Evolutionary conservation across 2,797 vertebrate genomes (phyloP).

Genomic region (Alcedo atthis): DNA sequence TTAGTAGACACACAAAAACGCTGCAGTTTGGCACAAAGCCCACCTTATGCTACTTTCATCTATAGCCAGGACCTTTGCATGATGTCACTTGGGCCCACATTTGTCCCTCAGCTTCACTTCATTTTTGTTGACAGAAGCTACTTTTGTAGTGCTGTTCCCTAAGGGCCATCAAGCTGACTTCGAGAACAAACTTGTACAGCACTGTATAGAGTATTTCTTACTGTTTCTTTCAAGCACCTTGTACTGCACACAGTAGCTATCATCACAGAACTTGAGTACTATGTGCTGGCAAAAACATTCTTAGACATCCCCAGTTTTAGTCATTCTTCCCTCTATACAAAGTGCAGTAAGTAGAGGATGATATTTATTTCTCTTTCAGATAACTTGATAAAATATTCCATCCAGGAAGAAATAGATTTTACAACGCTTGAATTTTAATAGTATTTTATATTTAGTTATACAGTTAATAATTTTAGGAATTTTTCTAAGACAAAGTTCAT

Average conservation of each 20-base stretch:
- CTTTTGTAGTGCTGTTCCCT: neutral
- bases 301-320: too few relatives aligned
- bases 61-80: neutral
- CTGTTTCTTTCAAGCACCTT: too few relatives aligned
- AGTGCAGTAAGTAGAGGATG: too few relatives aligned
- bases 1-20: neutral
- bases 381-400: too few relatives aligned
- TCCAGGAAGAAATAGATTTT: too few relatives aligned
- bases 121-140: neutral
- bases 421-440: too few relatives aligned
- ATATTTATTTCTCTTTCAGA: too few relatives aligned
- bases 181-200: neutral
- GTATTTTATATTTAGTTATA: neutral
- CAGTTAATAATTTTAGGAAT: neutral
- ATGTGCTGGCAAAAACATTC: too few relatives aligned
- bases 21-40: neutral
- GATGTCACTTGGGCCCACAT: neutral
- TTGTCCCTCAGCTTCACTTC: neutral
- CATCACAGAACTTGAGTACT: too few relatives aligned
- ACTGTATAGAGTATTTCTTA: too few relatives aligned
- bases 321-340: too few relatives aligned
- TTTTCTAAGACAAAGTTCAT: neutral
- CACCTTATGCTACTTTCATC: neutral
- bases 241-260: too few relatives aligned
- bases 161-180: neutral